Evolutionary conservation across 2,797 vertebrate species (phyloP).

Genomic region (Kryptopterus vitreolus): DNA sequence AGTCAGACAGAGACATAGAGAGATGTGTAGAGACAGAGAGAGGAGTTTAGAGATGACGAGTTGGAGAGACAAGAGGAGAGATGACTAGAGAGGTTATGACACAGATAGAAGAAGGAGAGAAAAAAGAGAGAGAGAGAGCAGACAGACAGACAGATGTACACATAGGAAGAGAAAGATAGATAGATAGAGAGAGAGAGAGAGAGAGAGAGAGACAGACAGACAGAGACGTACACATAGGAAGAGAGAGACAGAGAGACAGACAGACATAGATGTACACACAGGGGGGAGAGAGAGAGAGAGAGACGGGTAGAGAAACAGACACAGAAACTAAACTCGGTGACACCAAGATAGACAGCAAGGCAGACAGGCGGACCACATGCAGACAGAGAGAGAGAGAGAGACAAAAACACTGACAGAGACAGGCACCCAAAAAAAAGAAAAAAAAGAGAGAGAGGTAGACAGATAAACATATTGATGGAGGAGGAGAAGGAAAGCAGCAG

Average conservation of each 20-base stretch:
- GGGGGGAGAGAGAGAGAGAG: background rate
- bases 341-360: too few species aligned
- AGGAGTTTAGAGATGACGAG: too few species aligned
- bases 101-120: too few species aligned
- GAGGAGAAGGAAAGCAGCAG: background rate
- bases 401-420: too few species aligned
- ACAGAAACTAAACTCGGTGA: too few species aligned
- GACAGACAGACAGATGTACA: background rate
- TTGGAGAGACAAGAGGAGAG: too few species aligned
- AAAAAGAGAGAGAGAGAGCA: background rate
- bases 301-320: background rate
- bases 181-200: background rate
- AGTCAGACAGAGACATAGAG: too few species aligned
- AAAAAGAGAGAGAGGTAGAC: background rate
- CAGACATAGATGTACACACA: background rate
- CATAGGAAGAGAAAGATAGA: background rate
- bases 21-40: too few species aligned
- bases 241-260: background rate
- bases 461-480: background rate
- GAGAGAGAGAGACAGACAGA: background rate
- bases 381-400: too few species aligned
- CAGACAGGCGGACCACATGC: background rate
- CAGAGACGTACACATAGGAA: background rate
- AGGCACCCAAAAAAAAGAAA: too few species aligned
- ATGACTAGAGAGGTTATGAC: too few species aligned